A percentile compares a stretch with the other conserved stretches of the same genome.
These are phyloP conservation scores for Lasioglossum zephyrum DNA, from an alignment of 2,888 invertebrate species.

Conservation along the genomic window DNA sequence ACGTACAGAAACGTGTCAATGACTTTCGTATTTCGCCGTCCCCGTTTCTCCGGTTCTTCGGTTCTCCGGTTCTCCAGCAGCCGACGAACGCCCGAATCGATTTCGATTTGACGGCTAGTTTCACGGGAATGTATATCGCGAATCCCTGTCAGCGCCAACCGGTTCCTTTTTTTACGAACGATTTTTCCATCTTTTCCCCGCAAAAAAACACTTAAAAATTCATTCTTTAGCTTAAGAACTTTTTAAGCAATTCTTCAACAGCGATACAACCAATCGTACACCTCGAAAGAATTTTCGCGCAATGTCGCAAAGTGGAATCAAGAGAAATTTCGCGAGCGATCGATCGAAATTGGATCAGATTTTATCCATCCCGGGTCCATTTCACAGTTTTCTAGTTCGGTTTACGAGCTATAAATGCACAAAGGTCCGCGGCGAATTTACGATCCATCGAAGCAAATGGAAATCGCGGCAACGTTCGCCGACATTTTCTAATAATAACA, in stretches of 20 bases:
- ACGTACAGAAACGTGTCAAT: conserved; percentile 63
- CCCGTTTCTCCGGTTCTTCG: conserved; percentile 59
- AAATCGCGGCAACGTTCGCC: not conserved
- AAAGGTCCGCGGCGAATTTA: not conserved
- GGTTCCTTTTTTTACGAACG: not conserved
- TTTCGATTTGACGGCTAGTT: conserved; percentile 72
- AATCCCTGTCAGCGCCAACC: conserved; percentile 37
- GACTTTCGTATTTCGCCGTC: conserved; percentile 66
- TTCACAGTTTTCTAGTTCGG: not conserved
- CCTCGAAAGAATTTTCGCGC: not conserved
- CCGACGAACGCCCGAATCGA: conserved; percentile 59
- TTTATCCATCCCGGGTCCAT: not conserved
- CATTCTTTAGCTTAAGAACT: not conserved
- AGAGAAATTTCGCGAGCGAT: not conserved
- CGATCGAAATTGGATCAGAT: not conserved
- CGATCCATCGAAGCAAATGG: not conserved
- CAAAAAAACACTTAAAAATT: not conserved
- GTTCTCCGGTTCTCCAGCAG: conserved; percentile 52
- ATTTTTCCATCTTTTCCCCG: not conserved
- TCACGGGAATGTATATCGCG: conserved; percentile 62
- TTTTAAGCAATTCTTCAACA: not conserved
- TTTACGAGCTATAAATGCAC: not conserved
- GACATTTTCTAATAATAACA: conserved; percentile 3
- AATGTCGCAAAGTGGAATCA: not conserved
- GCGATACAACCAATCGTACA: too few relatives aligned